These are phyloP conservation scores for Luehdorfia chinensis DNA, from an alignment of 1,140 invertebrate genomes.

Conservation along the genomic window DNA sequence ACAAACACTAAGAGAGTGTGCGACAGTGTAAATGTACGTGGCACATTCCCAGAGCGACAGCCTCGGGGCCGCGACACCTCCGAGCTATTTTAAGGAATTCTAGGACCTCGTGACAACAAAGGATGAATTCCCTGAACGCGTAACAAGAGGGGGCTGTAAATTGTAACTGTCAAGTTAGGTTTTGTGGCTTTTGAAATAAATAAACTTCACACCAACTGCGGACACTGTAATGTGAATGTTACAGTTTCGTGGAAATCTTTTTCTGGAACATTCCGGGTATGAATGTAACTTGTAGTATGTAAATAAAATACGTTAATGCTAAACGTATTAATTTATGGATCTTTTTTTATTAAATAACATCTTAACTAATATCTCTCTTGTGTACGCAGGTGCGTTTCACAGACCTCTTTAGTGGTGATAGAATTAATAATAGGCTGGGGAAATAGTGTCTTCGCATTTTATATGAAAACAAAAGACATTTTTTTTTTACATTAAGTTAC, in stretches of 20 bases:
- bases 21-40: slow-evolving; percentile 2
- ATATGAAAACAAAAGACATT: no score
- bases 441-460: no score
- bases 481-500: no score
- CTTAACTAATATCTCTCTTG: no score
- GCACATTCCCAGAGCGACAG: slow-evolving; percentile 25
- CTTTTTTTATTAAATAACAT: no score
- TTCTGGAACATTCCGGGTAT: not conserved
- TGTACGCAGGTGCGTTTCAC: no score
- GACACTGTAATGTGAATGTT: slow-evolving; percentile 2
- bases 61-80: no score
- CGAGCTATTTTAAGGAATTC: slow-evolving; percentile 28
- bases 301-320: no score
- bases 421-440: no score
- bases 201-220: slow-evolving; percentile 33
- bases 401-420: no score
- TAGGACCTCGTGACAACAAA: slow-evolving; percentile 26
- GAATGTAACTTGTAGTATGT: no score
- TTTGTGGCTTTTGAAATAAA: slow-evolving; percentile 26
- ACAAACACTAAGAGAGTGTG: slow-evolving; percentile 13
- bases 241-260: not conserved
- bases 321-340: no score
- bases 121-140: slow-evolving; percentile 35
- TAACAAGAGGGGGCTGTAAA: slow-evolving; percentile 26
- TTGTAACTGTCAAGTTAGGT: slow-evolving; percentile 33